phyloP scores from a whole-genome alignment of 2,113 vertebrate species.

The Paralichthys olivaceus region DNA sequence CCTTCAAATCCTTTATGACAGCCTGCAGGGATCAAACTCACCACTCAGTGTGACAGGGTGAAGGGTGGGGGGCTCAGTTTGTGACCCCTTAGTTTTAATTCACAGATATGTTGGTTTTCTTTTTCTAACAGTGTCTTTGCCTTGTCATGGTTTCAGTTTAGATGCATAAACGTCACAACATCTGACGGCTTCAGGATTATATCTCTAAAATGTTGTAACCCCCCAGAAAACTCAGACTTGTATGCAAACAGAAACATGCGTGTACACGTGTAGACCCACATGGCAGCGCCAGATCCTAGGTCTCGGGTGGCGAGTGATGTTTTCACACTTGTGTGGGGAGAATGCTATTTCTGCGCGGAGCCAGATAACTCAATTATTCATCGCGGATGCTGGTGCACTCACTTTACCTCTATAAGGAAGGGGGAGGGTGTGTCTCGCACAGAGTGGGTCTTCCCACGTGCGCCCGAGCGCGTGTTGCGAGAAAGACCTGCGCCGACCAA shows the following conservation, averaged over 20 bases:
- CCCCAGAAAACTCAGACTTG: slow-evolving; percentile 2
- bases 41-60: not conserved
- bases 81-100: not conserved
- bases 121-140: not conserved
- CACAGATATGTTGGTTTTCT: not conserved
- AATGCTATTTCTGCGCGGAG: slow-evolving; percentile 82
- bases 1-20: slow-evolving; percentile 16
- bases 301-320: slow-evolving; percentile 75
- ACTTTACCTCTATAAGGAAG: slow-evolving; percentile 73
- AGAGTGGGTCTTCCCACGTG: slow-evolving; percentile 22
- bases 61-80: not conserved
- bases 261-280: slow-evolving; percentile 51
- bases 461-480: not conserved
- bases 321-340: slow-evolving; percentile 81
- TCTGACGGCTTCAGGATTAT: not conserved
- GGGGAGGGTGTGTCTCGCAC: slow-evolving; percentile 52
- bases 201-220: slow-evolving; percentile 12
- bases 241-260: slow-evolving; percentile 26
- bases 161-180: slow-evolving; percentile 5
- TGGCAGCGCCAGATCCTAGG: slow-evolving; percentile 53
- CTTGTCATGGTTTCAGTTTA: not conserved
- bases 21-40: slow-evolving; percentile 3
- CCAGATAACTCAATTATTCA: slow-evolving; percentile 84
- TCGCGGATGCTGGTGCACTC: slow-evolving; percentile 72
- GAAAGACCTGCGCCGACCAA: slow-evolving; percentile 51